Conservation (phyloP, 2,888 invertebrate species). For the Polyommatus iphigenia region DNA sequence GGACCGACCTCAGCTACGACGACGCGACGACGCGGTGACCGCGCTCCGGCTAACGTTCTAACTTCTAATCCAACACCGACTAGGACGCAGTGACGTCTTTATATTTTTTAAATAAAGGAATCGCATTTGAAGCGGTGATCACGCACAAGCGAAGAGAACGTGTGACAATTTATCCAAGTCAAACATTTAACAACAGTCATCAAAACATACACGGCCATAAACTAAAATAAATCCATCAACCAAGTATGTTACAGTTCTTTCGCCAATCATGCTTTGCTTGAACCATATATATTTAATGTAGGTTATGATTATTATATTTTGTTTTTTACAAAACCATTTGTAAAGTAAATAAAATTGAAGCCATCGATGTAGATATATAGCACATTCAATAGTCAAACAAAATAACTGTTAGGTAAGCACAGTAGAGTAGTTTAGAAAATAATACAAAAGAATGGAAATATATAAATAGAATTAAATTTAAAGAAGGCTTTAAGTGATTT, state of each 20-base stretch:
- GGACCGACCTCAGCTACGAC: neutral
- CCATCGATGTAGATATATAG: neutral
- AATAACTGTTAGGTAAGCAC: neutral
- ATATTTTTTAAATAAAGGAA: conserved; percentile 50
- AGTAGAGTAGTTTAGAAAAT: neutral
- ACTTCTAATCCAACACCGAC: neutral
- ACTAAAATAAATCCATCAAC: conserved; percentile 53
- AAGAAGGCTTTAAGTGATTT: neutral
- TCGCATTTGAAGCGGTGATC: conserved; percentile 70
- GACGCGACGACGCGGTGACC: neutral
- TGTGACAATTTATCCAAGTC: conserved; percentile 68
- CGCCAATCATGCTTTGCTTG: conserved; percentile 76
- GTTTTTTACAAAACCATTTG: neutral
- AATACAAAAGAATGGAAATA: neutral
- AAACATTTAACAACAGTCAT: conserved; percentile 65
- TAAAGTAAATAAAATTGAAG: neutral
- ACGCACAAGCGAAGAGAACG: conserved; percentile 80
- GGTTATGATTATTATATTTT: neutral
- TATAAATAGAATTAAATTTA: neutral
- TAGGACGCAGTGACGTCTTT: neutral
- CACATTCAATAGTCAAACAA: neutral
- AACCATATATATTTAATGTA: conserved; percentile 51
- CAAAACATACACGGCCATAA: conserved; percentile 66
- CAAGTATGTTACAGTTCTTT: conserved; percentile 69
- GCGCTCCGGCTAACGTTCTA: conserved; percentile 17